Evolutionary conservation across 2,113 vertebrate genomes (phyloP).

Genomic region (Bombycilla garrulus): DNA sequence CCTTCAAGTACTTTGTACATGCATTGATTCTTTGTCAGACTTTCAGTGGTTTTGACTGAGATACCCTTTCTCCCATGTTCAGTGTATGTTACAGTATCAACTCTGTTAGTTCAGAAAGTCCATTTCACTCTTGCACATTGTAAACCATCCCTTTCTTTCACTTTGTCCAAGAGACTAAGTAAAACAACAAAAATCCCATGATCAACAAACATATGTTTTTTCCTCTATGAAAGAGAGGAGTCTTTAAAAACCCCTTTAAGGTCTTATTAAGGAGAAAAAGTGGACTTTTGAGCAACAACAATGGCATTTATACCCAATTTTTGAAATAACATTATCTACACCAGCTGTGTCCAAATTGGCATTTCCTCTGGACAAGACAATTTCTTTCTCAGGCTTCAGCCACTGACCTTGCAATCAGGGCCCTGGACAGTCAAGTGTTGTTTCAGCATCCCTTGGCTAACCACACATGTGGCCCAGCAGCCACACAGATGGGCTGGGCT

Average conservation of each 20-base stretch:
- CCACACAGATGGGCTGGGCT: rapidly evolving
- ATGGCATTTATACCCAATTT: rapidly evolving
- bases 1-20: neutral
- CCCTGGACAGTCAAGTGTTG: neutral
- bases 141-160: neutral
- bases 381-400: neutral
- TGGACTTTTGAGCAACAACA: neutral
- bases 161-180: neutral
- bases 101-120: neutral
- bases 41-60: neutral
- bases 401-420: neutral
- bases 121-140: neutral
- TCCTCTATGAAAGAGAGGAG: neutral
- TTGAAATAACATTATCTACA: neutral
- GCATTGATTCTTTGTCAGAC: neutral
- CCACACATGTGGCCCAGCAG: rapidly evolving
- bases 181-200: neutral
- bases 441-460: neutral
- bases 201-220: neutral
- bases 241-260: neutral
- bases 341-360: neutral
- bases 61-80: neutral
- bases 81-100: neutral
- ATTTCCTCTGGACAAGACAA: neutral
- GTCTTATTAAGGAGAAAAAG: neutral